phyloP scores from a whole-genome alignment of 2,888 invertebrate genomes.

The Agrotis ipsilon region DNA sequence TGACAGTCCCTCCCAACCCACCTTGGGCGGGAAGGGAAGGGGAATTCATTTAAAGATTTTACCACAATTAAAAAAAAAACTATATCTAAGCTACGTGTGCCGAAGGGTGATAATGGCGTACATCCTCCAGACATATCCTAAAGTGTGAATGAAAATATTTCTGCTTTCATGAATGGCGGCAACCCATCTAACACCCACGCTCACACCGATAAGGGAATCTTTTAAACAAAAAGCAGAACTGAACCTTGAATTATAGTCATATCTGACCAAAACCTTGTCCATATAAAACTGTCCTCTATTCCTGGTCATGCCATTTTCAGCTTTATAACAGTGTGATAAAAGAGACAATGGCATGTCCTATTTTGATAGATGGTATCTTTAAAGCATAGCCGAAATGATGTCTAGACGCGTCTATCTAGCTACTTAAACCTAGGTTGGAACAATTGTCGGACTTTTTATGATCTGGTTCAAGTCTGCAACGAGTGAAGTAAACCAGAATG shows the following conservation, averaged over 20 bases:
- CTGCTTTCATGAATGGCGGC: constrained; percentile 37
- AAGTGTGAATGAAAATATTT: constrained; percentile 41
- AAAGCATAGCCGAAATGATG: constrained; percentile 62
- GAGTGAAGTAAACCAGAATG: constrained; percentile 22
- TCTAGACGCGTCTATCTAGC: constrained; percentile 56
- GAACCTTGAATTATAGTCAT: constrained; percentile 49
- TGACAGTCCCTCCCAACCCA: no score
- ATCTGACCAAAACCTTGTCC: constrained; percentile 29
- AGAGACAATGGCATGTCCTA: constrained; percentile 46
- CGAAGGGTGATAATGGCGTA: background rate
- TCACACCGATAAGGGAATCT: constrained; percentile 65
- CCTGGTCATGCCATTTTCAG: constrained; percentile 38
- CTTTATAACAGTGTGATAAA: constrained; percentile 41
- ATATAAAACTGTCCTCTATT: constrained; percentile 26
- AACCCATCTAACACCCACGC: constrained; percentile 51
- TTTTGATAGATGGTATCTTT: constrained; percentile 60
- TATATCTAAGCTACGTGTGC: no score
- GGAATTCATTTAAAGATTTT: no score
- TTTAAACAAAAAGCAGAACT: constrained; percentile 54
- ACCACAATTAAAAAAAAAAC: no score
- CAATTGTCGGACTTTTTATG: constrained; percentile 36
- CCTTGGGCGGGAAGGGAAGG: no score
- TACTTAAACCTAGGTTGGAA: constrained; percentile 42
- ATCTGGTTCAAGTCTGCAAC: constrained; percentile 37
- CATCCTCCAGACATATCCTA: background rate